Evolutionary conservation across 2,113 vertebrate genomes (phyloP).

Genomic region (Abramis brama): DNA sequence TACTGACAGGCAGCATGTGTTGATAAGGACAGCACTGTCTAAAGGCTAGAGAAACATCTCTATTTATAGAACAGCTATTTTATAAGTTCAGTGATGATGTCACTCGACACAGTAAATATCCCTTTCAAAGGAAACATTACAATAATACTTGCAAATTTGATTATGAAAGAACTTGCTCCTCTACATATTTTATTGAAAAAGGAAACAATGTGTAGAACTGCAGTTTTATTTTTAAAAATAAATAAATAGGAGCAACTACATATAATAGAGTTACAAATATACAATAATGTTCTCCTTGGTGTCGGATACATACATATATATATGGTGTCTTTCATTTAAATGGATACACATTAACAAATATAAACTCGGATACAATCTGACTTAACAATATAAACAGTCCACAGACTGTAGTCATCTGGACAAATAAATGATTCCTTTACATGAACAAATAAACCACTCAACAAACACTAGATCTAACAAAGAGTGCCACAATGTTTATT

Average conservation of each 20-base stretch:
- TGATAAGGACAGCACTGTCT: background rate
- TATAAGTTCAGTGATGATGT: background rate
- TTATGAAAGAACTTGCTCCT: background rate
- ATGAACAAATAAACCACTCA: background rate
- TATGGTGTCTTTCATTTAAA: background rate
- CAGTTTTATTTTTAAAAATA: constrained; percentile 48
- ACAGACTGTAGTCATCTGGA: background rate
- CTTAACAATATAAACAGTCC: background rate
- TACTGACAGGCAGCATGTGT: constrained; percentile 8
- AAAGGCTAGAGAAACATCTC: constrained; percentile 2
- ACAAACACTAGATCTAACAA: background rate
- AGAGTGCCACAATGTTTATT: background rate
- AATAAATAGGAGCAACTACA: constrained; percentile 42
- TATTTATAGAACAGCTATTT: constrained; percentile 2
- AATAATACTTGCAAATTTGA: background rate
- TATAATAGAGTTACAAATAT: constrained; percentile 3
- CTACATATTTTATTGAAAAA: background rate
- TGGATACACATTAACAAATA: constrained; percentile 33
- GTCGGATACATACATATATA: constrained; percentile 14
- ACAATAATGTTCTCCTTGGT: constrained; percentile 18
- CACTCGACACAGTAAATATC: background rate
- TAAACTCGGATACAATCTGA: background rate
- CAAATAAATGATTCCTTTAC: background rate
- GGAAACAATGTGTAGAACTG: background rate
- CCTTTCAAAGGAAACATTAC: background rate